Base-by-base conservation (phyloP, 2,113 vertebrate genomes). In the Anoura caudifer region DNA sequence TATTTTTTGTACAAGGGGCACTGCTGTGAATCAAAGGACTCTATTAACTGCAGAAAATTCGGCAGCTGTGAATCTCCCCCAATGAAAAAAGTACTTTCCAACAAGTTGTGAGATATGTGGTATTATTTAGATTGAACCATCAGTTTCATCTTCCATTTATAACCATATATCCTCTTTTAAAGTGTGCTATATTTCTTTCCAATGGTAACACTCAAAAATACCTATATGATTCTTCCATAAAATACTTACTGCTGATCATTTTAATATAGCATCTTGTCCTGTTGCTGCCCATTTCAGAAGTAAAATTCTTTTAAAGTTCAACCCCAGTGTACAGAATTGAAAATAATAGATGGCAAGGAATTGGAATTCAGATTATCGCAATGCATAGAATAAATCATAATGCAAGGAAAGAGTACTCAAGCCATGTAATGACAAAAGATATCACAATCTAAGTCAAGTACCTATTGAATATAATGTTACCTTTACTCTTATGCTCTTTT, bases 1-100 rank as follows among this genome's bases (percentile, higher is more conserved):
- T 99, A 99, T 99, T 99, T 99, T 99, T 99, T 99, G 98, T 99
- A 98, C 98, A 99, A 98, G 98, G 98, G 98, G 98, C 98, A 99
- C 99, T 99, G 98, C 99, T 99, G 99, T 99, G 98, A 99, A 99
- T 98, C 98, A 98, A 98, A 99, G 98, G 98, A 99, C 98, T 99
- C 98, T 99, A 99, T 99, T 99, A 99, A 99, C 98, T 98, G 98
- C 98, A 98, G 98, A 99, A 98, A 99, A 99, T 99, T 99, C 98
- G 98, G 98, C 99, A 99, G 98, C 98, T 99, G 98, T 99, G 98
- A 98, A 99, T 98, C 98, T 99, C 98, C 98, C 98, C 98, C 98
- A 98, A 98, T 98, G 98, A 98, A 99, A 98, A 99, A 99, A 98
- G 98, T 99, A 98, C 98, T 99, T 98, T 98, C 98, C 98, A 99